Percentiles rank a stretch among this genome's conserved stretches.
phyloP scores from a whole-genome alignment of 2,113 vertebrate genomes.

The Caretta caretta region DNA sequence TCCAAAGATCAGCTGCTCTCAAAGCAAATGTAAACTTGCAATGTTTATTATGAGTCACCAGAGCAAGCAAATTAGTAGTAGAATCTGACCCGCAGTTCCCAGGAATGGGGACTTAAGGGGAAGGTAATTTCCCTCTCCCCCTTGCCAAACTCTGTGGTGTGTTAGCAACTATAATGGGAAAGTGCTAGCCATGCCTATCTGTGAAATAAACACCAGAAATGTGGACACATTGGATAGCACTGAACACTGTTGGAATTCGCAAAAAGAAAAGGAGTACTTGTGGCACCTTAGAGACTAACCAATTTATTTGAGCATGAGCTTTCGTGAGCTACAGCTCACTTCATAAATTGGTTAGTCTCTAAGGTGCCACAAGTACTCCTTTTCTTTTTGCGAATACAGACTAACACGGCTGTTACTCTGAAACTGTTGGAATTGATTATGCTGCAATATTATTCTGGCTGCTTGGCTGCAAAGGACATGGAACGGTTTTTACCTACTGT shows the following conservation, averaged over 20 bases:
- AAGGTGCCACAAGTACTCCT: too few species aligned
- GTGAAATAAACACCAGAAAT: rapidly evolving
- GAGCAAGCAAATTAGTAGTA: slow-evolving; percentile 69
- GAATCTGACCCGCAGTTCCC: slow-evolving; percentile 56
- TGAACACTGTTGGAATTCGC: neutral
- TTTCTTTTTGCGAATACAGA: too few species aligned
- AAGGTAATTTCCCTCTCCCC: slow-evolving; percentile 25
- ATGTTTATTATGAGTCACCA: slow-evolving; percentile 71
- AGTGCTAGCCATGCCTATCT: neutral
- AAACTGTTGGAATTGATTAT: rapidly evolving
- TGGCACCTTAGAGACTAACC: too few species aligned
- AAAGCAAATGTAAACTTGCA: slow-evolving; percentile 70
- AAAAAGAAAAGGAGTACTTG: too few species aligned
- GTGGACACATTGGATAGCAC: neutral
- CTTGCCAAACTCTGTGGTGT: neutral
- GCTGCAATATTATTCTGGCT: neutral
- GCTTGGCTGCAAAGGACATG: neutral
- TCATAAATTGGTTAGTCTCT: too few species aligned
- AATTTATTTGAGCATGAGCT: too few species aligned
- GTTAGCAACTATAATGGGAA: neutral
- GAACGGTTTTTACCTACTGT: neutral
- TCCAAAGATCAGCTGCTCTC: slow-evolving; percentile 72
- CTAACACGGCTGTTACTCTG: too few species aligned
- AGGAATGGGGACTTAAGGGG: slow-evolving; percentile 46
- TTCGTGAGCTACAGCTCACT: too few species aligned